Conservation (phyloP, 2,888 invertebrate species). For the Germaria angustata region DNA sequence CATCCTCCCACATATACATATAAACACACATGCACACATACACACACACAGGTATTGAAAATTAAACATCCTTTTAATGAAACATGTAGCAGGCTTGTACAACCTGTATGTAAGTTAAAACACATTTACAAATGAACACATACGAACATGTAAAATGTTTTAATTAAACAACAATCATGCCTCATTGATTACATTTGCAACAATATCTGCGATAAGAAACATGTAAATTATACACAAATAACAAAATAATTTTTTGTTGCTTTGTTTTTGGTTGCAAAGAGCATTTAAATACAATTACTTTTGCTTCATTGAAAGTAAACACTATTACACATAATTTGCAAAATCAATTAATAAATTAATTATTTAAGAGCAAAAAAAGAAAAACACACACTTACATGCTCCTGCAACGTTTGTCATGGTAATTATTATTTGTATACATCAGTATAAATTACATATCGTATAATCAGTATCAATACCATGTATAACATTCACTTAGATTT, state of each 20-base stretch:
- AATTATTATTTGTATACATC: not conserved
- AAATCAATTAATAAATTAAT: constrained; percentile 12
- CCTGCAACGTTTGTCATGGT: not conserved
- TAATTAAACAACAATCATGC: constrained; percentile 32
- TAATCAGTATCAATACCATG: not conserved
- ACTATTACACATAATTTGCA: not conserved
- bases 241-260: not conserved
- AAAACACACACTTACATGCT: not conserved
- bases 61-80: not conserved
- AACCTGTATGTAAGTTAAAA: too few species aligned
- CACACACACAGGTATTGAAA: not conserved
- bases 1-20: not conserved
- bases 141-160: not conserved
- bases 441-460: not conserved
- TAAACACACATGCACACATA: too few species aligned
- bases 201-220: not conserved
- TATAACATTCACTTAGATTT: too few species aligned
- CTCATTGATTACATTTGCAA: not conserved
- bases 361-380: not conserved
- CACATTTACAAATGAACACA: not conserved
- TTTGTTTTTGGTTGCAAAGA: not conserved
- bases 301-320: not conserved
- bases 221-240: not conserved
- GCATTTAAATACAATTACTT: not conserved
- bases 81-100: not conserved